These are phyloP conservation scores for Caloenas nicobarica DNA, from an alignment of 2,113 vertebrate species.

Conservation along the genomic window DNA sequence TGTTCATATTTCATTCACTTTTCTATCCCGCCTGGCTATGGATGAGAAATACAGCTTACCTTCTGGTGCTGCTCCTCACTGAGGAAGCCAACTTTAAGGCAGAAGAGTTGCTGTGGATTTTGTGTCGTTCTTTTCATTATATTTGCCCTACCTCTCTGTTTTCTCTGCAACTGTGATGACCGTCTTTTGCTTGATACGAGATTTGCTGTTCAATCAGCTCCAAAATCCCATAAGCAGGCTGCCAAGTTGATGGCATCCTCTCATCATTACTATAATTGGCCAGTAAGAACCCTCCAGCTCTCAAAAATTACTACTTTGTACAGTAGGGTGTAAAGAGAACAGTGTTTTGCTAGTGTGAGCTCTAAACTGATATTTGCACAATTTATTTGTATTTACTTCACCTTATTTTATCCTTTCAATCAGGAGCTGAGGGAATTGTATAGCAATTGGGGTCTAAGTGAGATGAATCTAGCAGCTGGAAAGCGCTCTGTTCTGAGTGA, in stretches of 20 bases:
- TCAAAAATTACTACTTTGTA: neutral
- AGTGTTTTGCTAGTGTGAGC: neutral
- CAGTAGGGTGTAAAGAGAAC: neutral
- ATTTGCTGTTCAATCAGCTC: neutral
- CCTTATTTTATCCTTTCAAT: neutral
- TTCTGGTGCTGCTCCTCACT: neutral
- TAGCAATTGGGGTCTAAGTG: constrained; percentile 12
- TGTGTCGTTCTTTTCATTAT: neutral
- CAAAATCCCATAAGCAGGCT: neutral
- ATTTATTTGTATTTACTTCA: constrained; percentile 25
- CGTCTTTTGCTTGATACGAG: neutral
- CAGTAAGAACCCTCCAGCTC: neutral
- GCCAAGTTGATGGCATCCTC: neutral
- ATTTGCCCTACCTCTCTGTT: neutral
- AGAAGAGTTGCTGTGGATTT: neutral
- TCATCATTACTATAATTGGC: neutral
- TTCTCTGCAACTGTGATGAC: neutral
- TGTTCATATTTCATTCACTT: neutral
- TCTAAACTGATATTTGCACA: constrained; percentile 13
- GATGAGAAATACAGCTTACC: neutral
- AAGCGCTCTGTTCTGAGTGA: neutral
- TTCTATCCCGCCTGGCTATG: neutral
- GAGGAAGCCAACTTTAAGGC: neutral
- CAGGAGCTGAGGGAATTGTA: neutral
- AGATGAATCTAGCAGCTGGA: constrained; percentile 23